These are phyloP conservation scores for Pelochelys cantorii DNA, from an alignment of 2,797 vertebrate species.

Conservation along the genomic window DNA sequence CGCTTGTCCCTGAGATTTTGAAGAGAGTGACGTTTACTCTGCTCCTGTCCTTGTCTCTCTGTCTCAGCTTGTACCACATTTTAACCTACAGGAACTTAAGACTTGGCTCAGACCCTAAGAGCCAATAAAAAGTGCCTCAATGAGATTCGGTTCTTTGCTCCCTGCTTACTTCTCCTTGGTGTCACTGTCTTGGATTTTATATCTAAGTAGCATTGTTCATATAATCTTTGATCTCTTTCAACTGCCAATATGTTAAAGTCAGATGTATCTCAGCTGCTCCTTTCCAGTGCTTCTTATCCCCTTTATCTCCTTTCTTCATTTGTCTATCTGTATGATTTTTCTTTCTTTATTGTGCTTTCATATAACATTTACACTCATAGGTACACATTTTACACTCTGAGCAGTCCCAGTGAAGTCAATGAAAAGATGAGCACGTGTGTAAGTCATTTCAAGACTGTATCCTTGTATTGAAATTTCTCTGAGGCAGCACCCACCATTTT, in stretches of 20 bases:
- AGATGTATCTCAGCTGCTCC: neutral
- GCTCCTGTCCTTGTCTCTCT: neutral
- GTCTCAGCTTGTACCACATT: neutral
- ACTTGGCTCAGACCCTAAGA: neutral
- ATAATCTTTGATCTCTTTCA: fast-evolving
- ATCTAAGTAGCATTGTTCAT: neutral
- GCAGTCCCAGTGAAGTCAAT: neutral
- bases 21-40: neutral
- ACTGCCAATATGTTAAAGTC: neutral
- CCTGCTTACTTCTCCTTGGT: neutral
- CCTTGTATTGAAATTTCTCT: neutral
- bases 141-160: neutral
- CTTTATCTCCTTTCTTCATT: fast-evolving
- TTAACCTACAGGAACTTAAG: neutral
- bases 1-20: neutral
- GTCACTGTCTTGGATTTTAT: neutral
- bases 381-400: neutral
- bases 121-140: neutral
- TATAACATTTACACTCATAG: neutral
- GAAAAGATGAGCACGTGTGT: neutral
- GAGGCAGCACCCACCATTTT: neutral
- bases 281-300: neutral
- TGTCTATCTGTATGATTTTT: neutral
- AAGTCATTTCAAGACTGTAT: neutral
- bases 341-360: neutral